These are phyloP conservation scores for Platalea minor DNA, from an alignment of 2,797 vertebrate species.

Conservation along the genomic window DNA sequence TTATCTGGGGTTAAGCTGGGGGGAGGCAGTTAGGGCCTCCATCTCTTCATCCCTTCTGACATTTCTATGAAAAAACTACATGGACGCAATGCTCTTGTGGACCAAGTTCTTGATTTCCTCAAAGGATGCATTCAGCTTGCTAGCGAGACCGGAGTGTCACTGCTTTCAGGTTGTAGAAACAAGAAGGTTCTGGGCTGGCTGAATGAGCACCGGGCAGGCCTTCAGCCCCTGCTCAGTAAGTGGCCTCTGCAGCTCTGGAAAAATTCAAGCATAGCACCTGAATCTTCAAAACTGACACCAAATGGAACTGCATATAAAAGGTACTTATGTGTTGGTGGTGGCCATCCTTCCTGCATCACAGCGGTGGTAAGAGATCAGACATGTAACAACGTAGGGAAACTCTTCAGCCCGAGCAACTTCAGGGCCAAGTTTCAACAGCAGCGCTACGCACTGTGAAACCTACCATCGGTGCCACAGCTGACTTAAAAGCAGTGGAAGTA, in stretches of 20 bases:
- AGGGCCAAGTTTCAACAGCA: not conserved
- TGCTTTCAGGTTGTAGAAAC: not conserved
- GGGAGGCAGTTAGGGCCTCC: not conserved
- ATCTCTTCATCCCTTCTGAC: not conserved
- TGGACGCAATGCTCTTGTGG: not conserved
- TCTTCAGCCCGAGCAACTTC: not conserved
- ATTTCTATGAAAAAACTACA: not conserved
- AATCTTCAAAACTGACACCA: not conserved
- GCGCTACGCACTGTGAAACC: not conserved
- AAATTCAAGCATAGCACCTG: not conserved
- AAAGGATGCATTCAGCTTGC: not conserved
- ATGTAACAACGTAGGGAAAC: not conserved
- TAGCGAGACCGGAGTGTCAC: fast-evolving
- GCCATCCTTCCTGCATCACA: not conserved
- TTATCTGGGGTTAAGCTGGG: not conserved
- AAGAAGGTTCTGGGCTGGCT: not conserved
- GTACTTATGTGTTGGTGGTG: not conserved
- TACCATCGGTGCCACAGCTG: not conserved
- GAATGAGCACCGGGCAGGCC: not conserved
- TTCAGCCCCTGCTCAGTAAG: not conserved
- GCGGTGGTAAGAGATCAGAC: not conserved
- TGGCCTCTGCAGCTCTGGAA: not conserved
- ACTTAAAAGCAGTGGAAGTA: not conserved
- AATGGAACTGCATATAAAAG: not conserved
- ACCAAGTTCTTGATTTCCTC: not conserved